Percentiles rank a stretch among this genome's conserved stretches.
These are phyloP conservation scores for Molothrus ater DNA, from an alignment of 2,797 vertebrate genomes.

Conservation along the genomic window DNA sequence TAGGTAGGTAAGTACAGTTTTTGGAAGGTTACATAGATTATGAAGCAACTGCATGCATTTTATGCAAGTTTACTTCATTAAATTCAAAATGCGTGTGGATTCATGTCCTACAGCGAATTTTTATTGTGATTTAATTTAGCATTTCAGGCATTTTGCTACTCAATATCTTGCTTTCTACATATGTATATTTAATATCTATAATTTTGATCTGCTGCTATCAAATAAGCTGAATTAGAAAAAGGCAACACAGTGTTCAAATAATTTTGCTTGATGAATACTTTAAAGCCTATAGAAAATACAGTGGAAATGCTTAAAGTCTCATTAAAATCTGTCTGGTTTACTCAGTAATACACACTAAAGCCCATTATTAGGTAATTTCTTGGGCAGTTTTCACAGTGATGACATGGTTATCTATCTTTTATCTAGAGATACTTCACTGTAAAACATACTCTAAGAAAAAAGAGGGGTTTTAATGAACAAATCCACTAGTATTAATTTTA, in stretches of 20 bases:
- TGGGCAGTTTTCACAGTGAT: background rate
- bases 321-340: background rate
- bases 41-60: background rate
- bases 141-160: background rate
- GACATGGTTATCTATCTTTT: background rate
- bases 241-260: background rate
- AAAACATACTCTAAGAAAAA: background rate
- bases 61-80: background rate
- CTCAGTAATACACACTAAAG: background rate
- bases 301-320: background rate
- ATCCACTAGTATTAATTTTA: background rate
- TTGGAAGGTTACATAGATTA: background rate
- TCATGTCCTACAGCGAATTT: background rate
- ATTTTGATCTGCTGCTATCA: background rate
- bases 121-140: background rate
- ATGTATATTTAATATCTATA: background rate
- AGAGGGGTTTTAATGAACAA: background rate
- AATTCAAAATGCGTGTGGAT: background rate
- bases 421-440: background rate
- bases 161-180: background rate
- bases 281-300: background rate
- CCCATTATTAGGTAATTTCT: constrained; percentile 1
- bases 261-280: background rate
- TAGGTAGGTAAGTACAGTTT: background rate
- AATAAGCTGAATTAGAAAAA: constrained; percentile 15